These are phyloP conservation scores for Stichopus horrens DNA, from an alignment of 53 echinoderm and acorn worm genomes.

Conservation along the genomic window DNA sequence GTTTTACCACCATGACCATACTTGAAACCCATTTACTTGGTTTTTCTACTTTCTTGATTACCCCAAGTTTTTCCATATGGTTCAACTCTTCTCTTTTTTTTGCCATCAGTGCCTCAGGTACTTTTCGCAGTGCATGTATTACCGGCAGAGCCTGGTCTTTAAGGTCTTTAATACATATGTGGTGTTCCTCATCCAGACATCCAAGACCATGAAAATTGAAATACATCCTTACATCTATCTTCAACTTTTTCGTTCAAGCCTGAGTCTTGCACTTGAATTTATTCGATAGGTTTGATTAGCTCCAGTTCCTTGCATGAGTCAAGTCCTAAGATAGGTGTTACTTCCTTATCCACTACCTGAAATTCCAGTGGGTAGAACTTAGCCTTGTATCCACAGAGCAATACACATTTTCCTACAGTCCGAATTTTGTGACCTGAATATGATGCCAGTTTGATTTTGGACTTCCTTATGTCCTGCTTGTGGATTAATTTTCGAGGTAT, in stretches of 20 bases:
- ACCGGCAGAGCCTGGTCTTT: conserved; percentile 7
- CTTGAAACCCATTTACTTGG: conserved; percentile 49
- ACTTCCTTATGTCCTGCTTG: not conserved
- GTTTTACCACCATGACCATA: conserved; percentile 34
- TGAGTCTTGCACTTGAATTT: not conserved
- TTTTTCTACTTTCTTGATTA: conserved; percentile 20
- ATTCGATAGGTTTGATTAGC: not conserved
- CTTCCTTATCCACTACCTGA: not conserved
- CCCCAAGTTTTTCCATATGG: conserved; percentile 26
- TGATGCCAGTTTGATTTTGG: not conserved
- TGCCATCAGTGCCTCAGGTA: not conserved
- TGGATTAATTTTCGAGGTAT: not conserved
- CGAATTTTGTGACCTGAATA: not conserved
- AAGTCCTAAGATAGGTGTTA: conserved; percentile 5
- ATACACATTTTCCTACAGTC: not conserved
- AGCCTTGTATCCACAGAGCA: conserved; percentile 14
- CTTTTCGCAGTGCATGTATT: not conserved
- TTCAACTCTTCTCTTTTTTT: conserved; percentile 20
- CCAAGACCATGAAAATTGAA: not conserved
- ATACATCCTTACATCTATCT: not conserved
- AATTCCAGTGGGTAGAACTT: not conserved
- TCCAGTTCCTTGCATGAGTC: not conserved
- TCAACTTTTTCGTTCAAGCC: not conserved
- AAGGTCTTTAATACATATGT: not conserved
- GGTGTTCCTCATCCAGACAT: not conserved